phyloP scores from a whole-genome alignment of 2,113 vertebrate genomes.

The Acinonyx jubatus region DNA sequence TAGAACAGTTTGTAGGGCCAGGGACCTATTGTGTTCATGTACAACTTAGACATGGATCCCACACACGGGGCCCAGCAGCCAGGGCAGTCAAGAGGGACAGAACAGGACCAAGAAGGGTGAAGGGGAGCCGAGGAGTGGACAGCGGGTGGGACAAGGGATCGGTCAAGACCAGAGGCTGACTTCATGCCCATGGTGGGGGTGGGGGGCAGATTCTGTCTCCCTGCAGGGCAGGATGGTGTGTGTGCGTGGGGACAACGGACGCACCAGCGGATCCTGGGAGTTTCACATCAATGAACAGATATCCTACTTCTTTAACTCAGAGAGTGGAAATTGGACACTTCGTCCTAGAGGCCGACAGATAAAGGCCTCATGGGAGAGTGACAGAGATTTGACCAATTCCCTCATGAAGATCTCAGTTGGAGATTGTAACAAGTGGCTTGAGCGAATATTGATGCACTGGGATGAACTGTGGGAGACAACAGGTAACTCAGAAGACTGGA shows the following conservation, averaged over 20 bases:
- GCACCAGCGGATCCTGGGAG: rapidly evolving
- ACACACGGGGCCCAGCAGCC: neutral
- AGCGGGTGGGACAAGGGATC: neutral
- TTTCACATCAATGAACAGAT: neutral
- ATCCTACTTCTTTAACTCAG: neutral
- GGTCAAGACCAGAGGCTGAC: neutral
- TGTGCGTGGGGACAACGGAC: neutral
- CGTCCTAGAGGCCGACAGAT: neutral
- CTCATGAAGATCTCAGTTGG: neutral
- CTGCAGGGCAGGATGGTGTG: neutral
- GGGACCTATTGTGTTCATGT: neutral
- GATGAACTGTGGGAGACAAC: neutral
- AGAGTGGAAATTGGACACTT: neutral
- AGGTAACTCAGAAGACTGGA: neutral
- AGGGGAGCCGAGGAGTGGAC: neutral
- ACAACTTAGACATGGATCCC: neutral
- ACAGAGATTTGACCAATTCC: neutral
- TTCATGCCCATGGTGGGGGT: neutral
- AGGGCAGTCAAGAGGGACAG: neutral
- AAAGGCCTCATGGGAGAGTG: neutral
- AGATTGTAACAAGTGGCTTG: neutral
- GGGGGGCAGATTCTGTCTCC: neutral
- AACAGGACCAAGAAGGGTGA: neutral
- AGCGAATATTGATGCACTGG: neutral
- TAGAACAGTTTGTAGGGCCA: neutral